phyloP scores from a whole-genome alignment of 2,888 invertebrate genomes.

The Synergus gifuensis region DNA sequence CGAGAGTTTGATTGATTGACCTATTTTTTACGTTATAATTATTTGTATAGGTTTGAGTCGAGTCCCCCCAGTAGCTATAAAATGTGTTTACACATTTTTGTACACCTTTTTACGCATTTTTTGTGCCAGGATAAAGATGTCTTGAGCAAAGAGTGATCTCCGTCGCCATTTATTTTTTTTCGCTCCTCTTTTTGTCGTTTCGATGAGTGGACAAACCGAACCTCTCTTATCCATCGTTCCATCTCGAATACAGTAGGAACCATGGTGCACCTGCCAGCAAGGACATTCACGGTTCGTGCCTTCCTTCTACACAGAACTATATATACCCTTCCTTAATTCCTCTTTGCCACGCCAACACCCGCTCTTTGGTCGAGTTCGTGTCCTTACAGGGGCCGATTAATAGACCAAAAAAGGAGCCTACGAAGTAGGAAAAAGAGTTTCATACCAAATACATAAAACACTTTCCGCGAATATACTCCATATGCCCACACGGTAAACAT shows the following conservation, averaged over 20 bases:
- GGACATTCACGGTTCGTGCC: conserved; percentile 39
- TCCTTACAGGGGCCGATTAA: conserved; percentile 28
- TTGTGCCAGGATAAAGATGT: neutral
- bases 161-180: neutral
- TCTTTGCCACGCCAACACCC: conserved; percentile 38
- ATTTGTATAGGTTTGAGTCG: too few relatives aligned
- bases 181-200: neutral
- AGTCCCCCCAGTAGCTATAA: too few relatives aligned
- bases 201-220: conserved; percentile 3
- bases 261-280: conserved; percentile 38
- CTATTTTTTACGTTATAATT: too few relatives aligned
- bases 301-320: conserved; percentile 23
- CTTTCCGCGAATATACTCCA: conserved; percentile 7
- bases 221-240: conserved; percentile 53
- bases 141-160: neutral
- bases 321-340: conserved; percentile 29
- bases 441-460: conserved; percentile 29
- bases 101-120: neutral
- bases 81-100: too few relatives aligned
- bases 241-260: conserved; percentile 48
- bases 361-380: conserved; percentile 27
- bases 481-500: neutral
- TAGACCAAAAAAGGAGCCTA: conserved; percentile 25
- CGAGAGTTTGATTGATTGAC: too few relatives aligned
- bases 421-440: conserved; percentile 29